phyloP scores from a whole-genome alignment of 53 echinoderm and acorn worm genomes.

The Zoroaster sp. region DNA sequence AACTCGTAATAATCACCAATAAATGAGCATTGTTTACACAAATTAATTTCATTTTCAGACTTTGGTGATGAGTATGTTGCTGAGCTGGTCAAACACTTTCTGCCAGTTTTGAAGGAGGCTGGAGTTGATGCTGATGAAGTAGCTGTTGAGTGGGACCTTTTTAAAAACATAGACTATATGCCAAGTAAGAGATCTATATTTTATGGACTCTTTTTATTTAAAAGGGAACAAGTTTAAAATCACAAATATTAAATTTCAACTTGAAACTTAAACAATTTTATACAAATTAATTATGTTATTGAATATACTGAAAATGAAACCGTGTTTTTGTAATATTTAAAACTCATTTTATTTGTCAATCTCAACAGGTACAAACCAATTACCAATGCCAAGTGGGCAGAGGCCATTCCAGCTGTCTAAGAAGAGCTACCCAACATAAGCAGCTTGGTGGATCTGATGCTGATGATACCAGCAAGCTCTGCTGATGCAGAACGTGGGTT shows the following conservation, averaged over 20 bases:
- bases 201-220: too few relatives aligned
- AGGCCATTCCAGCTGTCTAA: background rate
- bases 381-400: background rate
- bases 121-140: background rate
- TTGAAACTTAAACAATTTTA: background rate
- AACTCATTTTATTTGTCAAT: too few relatives aligned
- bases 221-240: too few relatives aligned
- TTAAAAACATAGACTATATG: slow-evolving; percentile 31
- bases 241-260: too few relatives aligned
- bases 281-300: background rate
- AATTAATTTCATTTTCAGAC: background rate
- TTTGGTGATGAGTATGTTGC: slow-evolving; percentile 25
- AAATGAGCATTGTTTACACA: background rate
- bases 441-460: background rate
- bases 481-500: slow-evolving; percentile 59
- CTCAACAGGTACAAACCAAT: slow-evolving; percentile 1
- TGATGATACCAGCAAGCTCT: slow-evolving; percentile 30
- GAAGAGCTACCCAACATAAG: slow-evolving; percentile 17
- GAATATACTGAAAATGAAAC: background rate
- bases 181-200: too few relatives aligned
- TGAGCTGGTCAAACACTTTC: background rate
- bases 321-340: too few relatives aligned
- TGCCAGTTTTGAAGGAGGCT: slow-evolving; percentile 3
- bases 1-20: background rate
- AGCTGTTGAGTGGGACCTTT: slow-evolving; percentile 23